Conservation (phyloP, 2,888 invertebrate species). For the Ryuthela nishihirai region DNA sequence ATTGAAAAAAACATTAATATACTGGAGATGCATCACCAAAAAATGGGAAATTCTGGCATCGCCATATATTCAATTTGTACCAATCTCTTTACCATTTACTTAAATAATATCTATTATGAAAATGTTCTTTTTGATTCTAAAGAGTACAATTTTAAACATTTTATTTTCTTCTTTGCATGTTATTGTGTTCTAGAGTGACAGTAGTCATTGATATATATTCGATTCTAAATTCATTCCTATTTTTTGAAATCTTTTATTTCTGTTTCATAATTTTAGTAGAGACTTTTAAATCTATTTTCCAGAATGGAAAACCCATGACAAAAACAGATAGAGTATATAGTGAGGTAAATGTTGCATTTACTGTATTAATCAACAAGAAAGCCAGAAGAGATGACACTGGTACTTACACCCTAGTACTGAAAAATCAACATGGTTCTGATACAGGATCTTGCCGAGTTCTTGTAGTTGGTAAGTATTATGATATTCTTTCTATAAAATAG, state of each 20-base stretch:
- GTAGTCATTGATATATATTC: neutral
- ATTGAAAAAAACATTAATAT: too few relatives aligned
- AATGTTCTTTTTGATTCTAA: too few relatives aligned
- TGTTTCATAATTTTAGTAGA: neutral
- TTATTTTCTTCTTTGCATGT: too few relatives aligned
- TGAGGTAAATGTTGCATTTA: constrained; percentile 73
- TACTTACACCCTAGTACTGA: constrained; percentile 82
- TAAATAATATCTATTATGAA: too few relatives aligned
- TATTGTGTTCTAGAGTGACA: neutral
- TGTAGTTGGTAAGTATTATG: constrained; percentile 57
- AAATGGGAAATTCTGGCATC: too few relatives aligned
- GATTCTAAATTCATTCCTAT: too few relatives aligned
- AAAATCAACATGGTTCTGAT: constrained; percentile 87
- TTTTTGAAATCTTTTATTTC: too few relatives aligned
- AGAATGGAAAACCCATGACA: constrained; percentile 76
- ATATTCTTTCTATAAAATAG: neutral
- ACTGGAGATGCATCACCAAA: too few relatives aligned
- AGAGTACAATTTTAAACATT: too few relatives aligned
- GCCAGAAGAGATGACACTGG: constrained; percentile 91
- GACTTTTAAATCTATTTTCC: constrained; percentile 9
- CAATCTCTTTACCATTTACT: too few relatives aligned
- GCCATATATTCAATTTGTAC: too few relatives aligned
- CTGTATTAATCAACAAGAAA: constrained; percentile 78
- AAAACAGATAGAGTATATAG: constrained; percentile 79
- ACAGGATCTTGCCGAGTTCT: constrained; percentile 81